Evolutionary conservation across 2,888 invertebrate species (phyloP), one percentile per base, ranked within the genome.

Genomic region (Synanthedon formicaeformis): DNA sequence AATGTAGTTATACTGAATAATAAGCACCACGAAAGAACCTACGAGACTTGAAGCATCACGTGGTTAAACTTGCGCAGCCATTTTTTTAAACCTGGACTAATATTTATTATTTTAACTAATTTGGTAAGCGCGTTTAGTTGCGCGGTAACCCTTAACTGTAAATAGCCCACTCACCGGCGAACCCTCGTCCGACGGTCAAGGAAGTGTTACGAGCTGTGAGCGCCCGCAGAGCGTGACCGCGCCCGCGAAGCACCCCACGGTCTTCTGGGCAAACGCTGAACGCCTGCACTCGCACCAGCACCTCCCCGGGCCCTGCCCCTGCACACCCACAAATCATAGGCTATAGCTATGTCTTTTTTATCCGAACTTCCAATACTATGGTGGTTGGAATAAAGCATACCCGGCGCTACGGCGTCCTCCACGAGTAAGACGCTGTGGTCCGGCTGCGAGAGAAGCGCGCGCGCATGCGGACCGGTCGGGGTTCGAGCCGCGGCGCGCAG

Each of bases 371-470:
- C 8, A 34, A 34, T 34, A 27, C 8, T 27, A n/a, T n/a, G n/a
- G 16, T 16, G 16, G 16, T 16, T 16, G 16, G 16, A 16, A 2
- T 2, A 16, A 27, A 4, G 27, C 64, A 62, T 51, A 84, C 86
- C 75, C 1, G 81, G 73, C 1, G 82, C 71, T 0, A 75, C 71
- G 0, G 83, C 82, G 41, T 88, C 88, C 45, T 88, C 88, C 0
- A 87, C 83, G 5, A 87, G 63, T 53, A 86, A 70, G 11, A 88
- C 87, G 11, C 73, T 69, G 56, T 84, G 84, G 66, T 88, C 88
- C 1, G 69, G 58, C 53, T 81, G 78, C 1, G 88, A 67, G 60
- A 78, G 83, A 40, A 88, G 66, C 0, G 88, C 87, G 4, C 85
- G 61, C 4, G 81, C 79, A 57, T 78, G 78, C 1, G 87, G 88